Conservation (phyloP, 2,797 vertebrate species). For the Gorsachius magnificus region DNA sequence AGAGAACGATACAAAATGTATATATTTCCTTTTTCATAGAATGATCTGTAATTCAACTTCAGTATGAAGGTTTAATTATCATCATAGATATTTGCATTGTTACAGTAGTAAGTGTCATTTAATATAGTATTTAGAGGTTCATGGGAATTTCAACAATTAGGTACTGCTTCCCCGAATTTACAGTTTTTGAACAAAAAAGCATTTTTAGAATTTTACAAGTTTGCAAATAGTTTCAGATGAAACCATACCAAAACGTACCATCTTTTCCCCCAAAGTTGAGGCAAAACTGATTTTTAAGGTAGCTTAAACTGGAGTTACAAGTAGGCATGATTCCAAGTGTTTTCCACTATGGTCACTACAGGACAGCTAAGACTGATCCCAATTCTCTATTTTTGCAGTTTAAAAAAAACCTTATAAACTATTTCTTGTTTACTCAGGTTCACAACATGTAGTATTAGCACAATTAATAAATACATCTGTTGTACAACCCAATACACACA, state of each 20-base stretch:
- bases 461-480: neutral
- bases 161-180: neutral
- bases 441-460: neutral
- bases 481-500: neutral
- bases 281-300: neutral
- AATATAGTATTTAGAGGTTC: neutral
- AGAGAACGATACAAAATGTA: neutral
- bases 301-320: neutral
- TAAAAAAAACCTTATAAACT: neutral
- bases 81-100: neutral
- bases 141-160: neutral
- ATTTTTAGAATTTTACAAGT: neutral
- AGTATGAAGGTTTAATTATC: neutral
- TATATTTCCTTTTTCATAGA: neutral
- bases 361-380: neutral
- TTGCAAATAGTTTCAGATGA: neutral
- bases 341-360: neutral
- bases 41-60: neutral
- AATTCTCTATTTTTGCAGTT: neutral
- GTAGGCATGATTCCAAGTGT: neutral
- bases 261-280: neutral
- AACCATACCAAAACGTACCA: neutral
- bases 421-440: neutral
- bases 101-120: neutral
- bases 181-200: neutral